Conservation (phyloP, 23 tunicate genomes). For the Phallusia fumigata region DNA sequence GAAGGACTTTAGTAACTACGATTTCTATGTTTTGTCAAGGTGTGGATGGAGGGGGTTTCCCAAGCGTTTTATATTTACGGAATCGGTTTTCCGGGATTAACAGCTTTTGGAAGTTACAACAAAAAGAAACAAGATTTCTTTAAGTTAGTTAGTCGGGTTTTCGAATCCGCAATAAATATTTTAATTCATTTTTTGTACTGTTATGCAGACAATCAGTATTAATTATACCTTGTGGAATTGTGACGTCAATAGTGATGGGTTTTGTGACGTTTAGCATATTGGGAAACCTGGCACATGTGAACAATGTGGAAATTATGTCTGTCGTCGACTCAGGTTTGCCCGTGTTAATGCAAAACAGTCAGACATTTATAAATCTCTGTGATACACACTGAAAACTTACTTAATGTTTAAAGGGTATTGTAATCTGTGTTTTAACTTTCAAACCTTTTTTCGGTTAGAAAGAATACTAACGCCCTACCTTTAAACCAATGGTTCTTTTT, state of each 20-base stretch:
- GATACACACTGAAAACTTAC: no score
- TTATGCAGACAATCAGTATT: conserved; percentile 41
- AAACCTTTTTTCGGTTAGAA: no score
- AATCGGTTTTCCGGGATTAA: conserved; percentile 49
- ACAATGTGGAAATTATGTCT: background rate
- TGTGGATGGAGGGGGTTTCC: conserved; percentile 73
- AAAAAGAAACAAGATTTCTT: conserved; percentile 46
- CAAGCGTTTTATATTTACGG: conserved; percentile 65
- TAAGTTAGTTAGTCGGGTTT: conserved; percentile 18
- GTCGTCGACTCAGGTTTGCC: background rate
- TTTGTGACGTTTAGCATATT: conserved; percentile 69
- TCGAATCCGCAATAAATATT: no score
- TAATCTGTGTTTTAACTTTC: no score
- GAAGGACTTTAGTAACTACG: no score
- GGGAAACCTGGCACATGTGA: conserved; percentile 45
- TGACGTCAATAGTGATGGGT: conserved; percentile 57
- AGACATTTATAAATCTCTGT: no score
- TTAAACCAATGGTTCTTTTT: no score
- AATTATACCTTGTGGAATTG: conserved; percentile 24
- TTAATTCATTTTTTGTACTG: no score
- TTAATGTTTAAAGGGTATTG: no score
- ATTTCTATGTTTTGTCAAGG: conserved; percentile 19
- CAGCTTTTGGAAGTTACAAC: conserved; percentile 79
- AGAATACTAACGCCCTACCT: no score
- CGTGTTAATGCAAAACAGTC: no score